A percentile compares a stretch with the other conserved stretches of the same genome.
These are phyloP conservation scores for Ondatra zibethicus DNA, from an alignment of 2,113 vertebrate species.

Conservation along the genomic window DNA sequence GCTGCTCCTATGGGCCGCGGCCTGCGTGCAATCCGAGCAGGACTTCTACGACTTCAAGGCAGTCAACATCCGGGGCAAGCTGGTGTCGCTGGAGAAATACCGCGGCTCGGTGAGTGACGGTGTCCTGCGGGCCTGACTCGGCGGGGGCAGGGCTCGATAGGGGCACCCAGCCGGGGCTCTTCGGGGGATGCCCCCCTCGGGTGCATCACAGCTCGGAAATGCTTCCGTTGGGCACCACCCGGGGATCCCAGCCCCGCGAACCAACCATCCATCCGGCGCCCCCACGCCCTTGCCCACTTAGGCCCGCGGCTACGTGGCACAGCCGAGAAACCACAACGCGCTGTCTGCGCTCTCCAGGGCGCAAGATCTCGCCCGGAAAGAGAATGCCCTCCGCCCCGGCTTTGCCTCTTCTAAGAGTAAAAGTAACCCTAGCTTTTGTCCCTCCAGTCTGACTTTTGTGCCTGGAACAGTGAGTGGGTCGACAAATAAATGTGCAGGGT, in stretches of 20 bases:
- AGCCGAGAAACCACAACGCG: background rate
- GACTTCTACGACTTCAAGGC: slow-evolving; percentile 96
- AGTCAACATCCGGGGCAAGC: slow-evolving; percentile 96
- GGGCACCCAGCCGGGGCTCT: background rate
- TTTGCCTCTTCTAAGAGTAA: background rate
- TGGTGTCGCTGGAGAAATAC: slow-evolving; percentile 98
- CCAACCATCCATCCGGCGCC: background rate
- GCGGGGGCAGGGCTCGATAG: background rate
- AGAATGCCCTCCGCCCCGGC: background rate
- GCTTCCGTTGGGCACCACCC: background rate
- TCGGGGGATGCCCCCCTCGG: background rate
- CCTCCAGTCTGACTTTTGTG: background rate
- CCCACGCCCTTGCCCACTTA: background rate
- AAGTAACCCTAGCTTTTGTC: background rate
- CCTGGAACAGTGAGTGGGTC: background rate
- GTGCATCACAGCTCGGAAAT: background rate
- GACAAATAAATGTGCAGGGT: background rate
- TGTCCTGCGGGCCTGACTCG: background rate
- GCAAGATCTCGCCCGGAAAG: background rate
- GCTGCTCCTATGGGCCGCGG: slow-evolving; percentile 80
- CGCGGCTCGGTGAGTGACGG: slow-evolving; percentile 96
- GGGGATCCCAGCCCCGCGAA: too few relatives aligned
- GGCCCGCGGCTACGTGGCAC: slow-evolving; percentile 69
- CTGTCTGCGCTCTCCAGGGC: background rate
- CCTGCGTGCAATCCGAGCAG: slow-evolving; percentile 87